These are phyloP conservation scores for Leptinotarsa texana DNA, from an alignment of 1,140 invertebrate genomes.

Conservation along the genomic window DNA sequence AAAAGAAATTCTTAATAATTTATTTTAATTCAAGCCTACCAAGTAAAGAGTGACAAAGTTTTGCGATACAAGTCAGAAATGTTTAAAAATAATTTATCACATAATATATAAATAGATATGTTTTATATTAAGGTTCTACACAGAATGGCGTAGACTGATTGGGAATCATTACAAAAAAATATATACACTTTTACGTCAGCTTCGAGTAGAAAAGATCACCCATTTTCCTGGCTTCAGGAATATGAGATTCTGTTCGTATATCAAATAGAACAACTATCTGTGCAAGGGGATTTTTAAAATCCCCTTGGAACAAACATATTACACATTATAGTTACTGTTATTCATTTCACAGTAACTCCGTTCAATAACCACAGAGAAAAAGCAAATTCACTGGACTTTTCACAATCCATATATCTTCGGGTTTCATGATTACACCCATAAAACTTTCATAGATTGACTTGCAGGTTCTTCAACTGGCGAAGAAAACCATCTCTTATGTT, in stretches of 20 bases:
- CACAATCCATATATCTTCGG: too few relatives aligned
- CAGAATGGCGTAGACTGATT: too few relatives aligned
- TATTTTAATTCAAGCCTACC: too few relatives aligned
- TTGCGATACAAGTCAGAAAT: neutral
- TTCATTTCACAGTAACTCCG: too few relatives aligned
- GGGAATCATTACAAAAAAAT: too few relatives aligned
- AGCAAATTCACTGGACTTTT: too few relatives aligned
- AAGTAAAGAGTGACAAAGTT: too few relatives aligned
- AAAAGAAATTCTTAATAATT: too few relatives aligned
- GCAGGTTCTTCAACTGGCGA: constrained; percentile 35
- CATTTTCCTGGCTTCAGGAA: neutral
- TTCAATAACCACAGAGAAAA: too few relatives aligned
- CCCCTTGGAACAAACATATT: neutral
- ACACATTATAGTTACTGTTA: too few relatives aligned
- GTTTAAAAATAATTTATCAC: neutral
- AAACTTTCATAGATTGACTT: constrained; percentile 40
- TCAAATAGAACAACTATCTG: too few relatives aligned
- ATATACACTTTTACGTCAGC: neutral
- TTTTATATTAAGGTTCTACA: neutral
- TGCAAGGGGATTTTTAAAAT: neutral
- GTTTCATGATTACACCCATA: constrained; percentile 46
- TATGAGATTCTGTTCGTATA: constrained; percentile 6
- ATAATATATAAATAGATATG: neutral
- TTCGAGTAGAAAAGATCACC: neutral
- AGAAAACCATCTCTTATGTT: constrained; percentile 46